These are phyloP conservation scores for Rhagoletis zephyria DNA, from an alignment of 1,140 invertebrate genomes.

Conservation along the genomic window DNA sequence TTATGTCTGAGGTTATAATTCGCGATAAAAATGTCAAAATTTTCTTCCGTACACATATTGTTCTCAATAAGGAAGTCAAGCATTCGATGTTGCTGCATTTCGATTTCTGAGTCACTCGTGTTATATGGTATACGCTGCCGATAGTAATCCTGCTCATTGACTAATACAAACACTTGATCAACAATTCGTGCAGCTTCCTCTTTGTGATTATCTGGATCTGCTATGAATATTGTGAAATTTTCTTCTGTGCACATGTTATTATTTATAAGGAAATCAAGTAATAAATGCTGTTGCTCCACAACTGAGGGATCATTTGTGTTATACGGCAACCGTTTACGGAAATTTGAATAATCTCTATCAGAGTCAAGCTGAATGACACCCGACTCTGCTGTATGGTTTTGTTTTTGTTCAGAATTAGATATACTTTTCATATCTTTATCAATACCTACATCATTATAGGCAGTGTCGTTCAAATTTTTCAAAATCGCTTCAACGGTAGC, in stretches of 20 bases:
- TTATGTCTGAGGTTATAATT: slow-evolving; percentile 54
- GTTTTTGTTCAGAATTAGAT: not conserved
- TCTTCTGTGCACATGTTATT: slow-evolving; percentile 69
- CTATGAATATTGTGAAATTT: slow-evolving; percentile 70
- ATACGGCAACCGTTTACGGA: slow-evolving; percentile 65
- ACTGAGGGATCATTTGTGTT: slow-evolving; percentile 64
- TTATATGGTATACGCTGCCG: slow-evolving; percentile 58
- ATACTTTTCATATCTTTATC: slow-evolving; percentile 57
- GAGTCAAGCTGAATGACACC: not conserved
- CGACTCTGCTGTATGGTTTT: not conserved
- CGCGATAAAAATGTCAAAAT: slow-evolving; percentile 60
- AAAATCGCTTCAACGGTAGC: slow-evolving; percentile 69
- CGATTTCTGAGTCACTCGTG: slow-evolving; percentile 56
- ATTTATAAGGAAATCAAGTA: slow-evolving; percentile 68
- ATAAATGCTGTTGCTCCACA: slow-evolving; percentile 65
- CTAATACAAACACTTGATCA: slow-evolving; percentile 63
- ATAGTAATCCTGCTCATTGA: slow-evolving; percentile 60
- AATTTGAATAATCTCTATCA: slow-evolving; percentile 56
- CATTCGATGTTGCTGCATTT: slow-evolving; percentile 54
- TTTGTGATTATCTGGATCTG: slow-evolving; percentile 69
- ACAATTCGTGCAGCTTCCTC: slow-evolving; percentile 66
- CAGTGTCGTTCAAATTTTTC: slow-evolving; percentile 65
- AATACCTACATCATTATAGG: slow-evolving; percentile 62
- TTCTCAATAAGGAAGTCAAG: slow-evolving; percentile 57
- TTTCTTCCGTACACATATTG: slow-evolving; percentile 59